Base-by-base conservation (phyloP, 2,113 vertebrate species). In the Pseudopipra pipra region DNA sequence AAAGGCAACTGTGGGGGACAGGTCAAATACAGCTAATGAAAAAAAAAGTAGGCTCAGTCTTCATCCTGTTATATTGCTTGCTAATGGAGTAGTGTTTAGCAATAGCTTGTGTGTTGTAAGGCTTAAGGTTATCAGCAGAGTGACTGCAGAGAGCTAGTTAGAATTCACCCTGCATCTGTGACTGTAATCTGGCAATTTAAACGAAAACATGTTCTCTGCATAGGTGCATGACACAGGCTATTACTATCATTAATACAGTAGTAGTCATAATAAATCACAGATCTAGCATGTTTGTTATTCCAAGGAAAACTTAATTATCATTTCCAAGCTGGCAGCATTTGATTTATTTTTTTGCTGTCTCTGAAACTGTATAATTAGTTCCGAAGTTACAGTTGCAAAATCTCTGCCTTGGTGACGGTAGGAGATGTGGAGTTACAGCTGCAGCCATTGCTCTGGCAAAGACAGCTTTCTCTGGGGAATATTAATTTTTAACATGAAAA, bases 41-140 rank as follows among this genome's bases (percentile, higher is more conserved):
- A 93, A 82, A 52, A 73, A 77, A 90, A 58, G 55, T 7, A 93
- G 83, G 55, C 66, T 47, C 72, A 58, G 61, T 80, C 47, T 5
- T 43, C 95, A 59, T 78, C 15, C 65, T 85, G 70, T 85, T 93
- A 28, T 31, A 90, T 56, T 47, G 5, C 84, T 95, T 59, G 83
- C 86, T 92, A 96, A 85, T 65, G 81, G 72, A 90, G 75, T 4
- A 52, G 68, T 87, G 93, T 95, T 93, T 87, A 87, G 95, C 81
- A 93, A 44, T 92, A 79, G 66, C 89, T 89, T 54, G 76, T 51
- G 47, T 54, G 71, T 80, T 96, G 92, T 93, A 93, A 97, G 91
- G 75, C 65, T 93, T 95, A 92, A 96, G 94, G 93, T 96, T 96
- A 96, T 97, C 94, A 96, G 87, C 91, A 95, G 76, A 51, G 63